Evolutionary conservation across 2,113 vertebrate genomes (phyloP).

Genomic region (Anguilla rostrata): DNA sequence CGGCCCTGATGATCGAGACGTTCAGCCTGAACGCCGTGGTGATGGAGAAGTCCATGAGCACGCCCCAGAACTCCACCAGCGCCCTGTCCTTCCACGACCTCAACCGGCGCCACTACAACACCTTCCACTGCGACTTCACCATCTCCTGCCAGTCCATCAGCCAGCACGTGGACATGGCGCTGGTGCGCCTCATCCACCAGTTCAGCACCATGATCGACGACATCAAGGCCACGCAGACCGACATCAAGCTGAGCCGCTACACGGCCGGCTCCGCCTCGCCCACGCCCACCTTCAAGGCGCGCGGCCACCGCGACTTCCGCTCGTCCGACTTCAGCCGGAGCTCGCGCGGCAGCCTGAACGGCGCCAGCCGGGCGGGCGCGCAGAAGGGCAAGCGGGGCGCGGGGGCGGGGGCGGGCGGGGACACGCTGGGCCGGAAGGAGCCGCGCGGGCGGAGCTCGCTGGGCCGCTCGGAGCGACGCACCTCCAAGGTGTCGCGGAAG

Average conservation of each 20-base stretch:
- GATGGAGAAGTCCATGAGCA: conserved; percentile 88
- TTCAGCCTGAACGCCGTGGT: conserved; percentile 93
- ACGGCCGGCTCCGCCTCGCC: conserved; percentile 94
- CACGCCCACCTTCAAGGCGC: conserved; percentile 91
- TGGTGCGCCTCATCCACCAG: conserved; percentile 96
- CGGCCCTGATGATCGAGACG: conserved; percentile 93
- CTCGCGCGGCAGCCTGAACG: conserved; percentile 91
- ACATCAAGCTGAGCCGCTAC: conserved; percentile 97
- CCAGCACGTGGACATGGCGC: conserved; percentile 96
- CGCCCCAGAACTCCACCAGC: conserved; percentile 76
- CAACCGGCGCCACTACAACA: conserved; percentile 90
- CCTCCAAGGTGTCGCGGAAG: conserved; percentile 92
- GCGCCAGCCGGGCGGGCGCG: conserved; percentile 78
- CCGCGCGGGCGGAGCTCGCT: conserved; percentile 83
- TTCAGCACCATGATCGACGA: conserved; percentile 98
- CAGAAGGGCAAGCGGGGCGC: conserved; percentile 78
- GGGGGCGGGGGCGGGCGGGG: conserved; percentile 44
- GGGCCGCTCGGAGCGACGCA: conserved; percentile 87
- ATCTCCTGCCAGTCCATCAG: conserved; percentile 96
- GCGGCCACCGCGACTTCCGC: conserved; percentile 88
- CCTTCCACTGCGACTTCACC: conserved; percentile 95
- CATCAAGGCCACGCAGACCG: conserved; percentile 96
- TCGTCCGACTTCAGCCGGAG: conserved; percentile 96
- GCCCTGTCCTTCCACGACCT: conserved; percentile 94
- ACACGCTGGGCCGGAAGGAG: conserved; percentile 79